A percentile compares a stretch with the other conserved stretches of the same genome.
phyloP scores from a whole-genome alignment of 2,113 vertebrate species.

The Aplodontia rufa region DNA sequence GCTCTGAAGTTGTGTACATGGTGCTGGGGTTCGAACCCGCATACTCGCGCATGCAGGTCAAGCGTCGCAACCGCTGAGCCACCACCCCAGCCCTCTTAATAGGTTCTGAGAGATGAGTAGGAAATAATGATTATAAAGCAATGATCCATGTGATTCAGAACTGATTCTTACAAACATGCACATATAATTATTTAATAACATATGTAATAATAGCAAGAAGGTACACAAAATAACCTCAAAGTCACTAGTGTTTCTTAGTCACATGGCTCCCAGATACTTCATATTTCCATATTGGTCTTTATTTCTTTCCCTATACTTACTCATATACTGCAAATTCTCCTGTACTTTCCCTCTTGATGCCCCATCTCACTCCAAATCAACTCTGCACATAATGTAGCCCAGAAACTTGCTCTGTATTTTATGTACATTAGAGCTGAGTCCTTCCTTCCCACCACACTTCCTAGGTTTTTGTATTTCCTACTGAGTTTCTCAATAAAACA shows the following conservation, averaged over 20 bases:
- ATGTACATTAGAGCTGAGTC: background rate
- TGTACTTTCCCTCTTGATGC: background rate
- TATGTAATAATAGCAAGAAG: conserved; percentile 19
- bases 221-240: background rate
- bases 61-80: too few species aligned
- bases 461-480: background rate
- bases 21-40: too few species aligned
- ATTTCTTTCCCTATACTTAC: background rate
- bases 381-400: background rate
- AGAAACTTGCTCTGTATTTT: background rate
- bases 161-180: background rate
- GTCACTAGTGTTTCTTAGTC: background rate
- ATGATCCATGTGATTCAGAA: background rate
- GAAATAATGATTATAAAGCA: background rate
- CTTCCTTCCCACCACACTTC: background rate
- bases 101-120: background rate
- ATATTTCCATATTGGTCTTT: background rate
- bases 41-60: too few species aligned
- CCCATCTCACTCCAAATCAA: background rate
- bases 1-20: too few species aligned
- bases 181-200: background rate
- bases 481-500: background rate
- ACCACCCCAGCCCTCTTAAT: too few species aligned
- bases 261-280: background rate
- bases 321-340: background rate